Evolutionary conservation across 37 sponge, comb jelly and placozoan genomes (phyloP), one percentile per base, ranked within the genome.

Genomic region (Beroe forskalii): DNA sequence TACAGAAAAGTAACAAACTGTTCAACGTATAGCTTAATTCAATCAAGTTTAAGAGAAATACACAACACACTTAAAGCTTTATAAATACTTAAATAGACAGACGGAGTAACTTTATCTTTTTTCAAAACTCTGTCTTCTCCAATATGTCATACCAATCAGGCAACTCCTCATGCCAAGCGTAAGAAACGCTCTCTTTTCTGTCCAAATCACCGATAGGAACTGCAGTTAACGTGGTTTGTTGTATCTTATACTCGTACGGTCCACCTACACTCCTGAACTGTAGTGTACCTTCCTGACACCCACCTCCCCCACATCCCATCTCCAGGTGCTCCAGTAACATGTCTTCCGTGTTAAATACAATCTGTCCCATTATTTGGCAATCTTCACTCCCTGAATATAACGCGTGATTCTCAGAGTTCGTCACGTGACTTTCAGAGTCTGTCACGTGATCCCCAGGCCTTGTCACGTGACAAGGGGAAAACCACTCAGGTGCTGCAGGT

Each of bases 361-460:
- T 37, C 19, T 69, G 33, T 33, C 72, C 72, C 27, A 35, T 37
- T 2, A 69, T 14, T 20, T 32, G 19, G 38, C 72, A 32, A 27
- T 36, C 33, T 33, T 12, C 33, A 36, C 38, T 33, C n/a, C n/a
- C n/a, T n/a, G n/a, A n/a, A n/a, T n/a, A n/a, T 44, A n/a, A 42
- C 86, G 20, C 86, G 40, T 42, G 86, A 42, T 48, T 25, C 1
- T 12, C 55, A n/a, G n/a, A n/a, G n/a, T n/a, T n/a, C n/a, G n/a
- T n/a, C n/a, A n/a, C n/a, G 55, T 80, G 38, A 43, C 86, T n/a
- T n/a, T n/a, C n/a, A n/a, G n/a, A n/a, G n/a, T n/a, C n/a, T 44
- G 30, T 80, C 86, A 42, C 86, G 40, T 42, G 86, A 42, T 48
- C 55, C 1, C 55, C 55, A n/a, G n/a, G n/a, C n/a, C n/a, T n/a